These are phyloP conservation scores for Promerops cafer DNA, from an alignment of 2,113 vertebrate species.

Conservation along the genomic window DNA sequence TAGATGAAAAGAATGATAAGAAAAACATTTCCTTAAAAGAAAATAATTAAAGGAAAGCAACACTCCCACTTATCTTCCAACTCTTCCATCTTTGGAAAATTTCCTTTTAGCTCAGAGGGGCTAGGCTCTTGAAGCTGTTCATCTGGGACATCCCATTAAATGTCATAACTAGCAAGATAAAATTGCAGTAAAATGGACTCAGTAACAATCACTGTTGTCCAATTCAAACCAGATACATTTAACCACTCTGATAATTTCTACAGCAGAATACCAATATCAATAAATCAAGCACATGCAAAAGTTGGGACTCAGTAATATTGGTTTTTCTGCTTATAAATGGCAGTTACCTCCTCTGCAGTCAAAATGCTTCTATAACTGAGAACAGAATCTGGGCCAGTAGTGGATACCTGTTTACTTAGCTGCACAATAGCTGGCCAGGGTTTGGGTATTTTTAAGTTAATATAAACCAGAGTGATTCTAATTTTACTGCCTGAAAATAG, in stretches of 20 bases:
- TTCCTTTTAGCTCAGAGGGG: neutral
- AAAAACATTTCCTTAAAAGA: constrained; percentile 14
- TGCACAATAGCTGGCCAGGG: neutral
- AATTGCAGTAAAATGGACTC: neutral
- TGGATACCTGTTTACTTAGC: constrained; percentile 1
- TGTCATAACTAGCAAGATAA: neutral
- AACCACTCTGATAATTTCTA: neutral
- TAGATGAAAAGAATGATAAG: constrained; percentile 19
- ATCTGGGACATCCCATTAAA: neutral
- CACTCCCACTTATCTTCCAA: neutral
- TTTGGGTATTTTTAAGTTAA: constrained; percentile 9
- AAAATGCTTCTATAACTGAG: neutral
- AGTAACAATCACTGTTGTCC: neutral
- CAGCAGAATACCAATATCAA: neutral
- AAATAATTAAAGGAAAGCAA: neutral
- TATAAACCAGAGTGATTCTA: constrained; percentile 6
- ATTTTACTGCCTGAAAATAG: constrained; percentile 16
- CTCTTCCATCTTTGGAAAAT: neutral
- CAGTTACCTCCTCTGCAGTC: neutral
- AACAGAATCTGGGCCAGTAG: neutral
- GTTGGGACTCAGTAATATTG: neutral
- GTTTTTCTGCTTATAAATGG: neutral
- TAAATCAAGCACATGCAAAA: neutral
- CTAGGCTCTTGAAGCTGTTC: neutral
- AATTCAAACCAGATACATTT: neutral